Percentiles rank a stretch among this genome's conserved stretches.
These are phyloP conservation scores for Drosophila azteca DNA, from an alignment of 1,140 invertebrate genomes.

Conservation along the genomic window DNA sequence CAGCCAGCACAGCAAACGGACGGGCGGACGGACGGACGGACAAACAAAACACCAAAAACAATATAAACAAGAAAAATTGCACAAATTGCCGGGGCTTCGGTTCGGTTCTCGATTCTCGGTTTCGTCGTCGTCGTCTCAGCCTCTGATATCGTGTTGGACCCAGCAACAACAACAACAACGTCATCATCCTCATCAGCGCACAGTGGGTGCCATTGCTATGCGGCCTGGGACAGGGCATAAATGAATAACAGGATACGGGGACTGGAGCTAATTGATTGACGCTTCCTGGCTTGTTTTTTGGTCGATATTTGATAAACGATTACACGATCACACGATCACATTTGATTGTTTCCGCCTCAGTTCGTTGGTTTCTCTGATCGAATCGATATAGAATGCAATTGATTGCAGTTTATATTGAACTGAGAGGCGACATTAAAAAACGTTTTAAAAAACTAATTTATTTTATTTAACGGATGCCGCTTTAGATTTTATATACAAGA, in stretches of 20 bases:
- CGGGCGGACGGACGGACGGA: too few species aligned
- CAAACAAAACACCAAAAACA: slow-evolving; percentile 62
- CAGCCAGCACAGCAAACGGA: slow-evolving; percentile 16
- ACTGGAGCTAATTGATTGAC: slow-evolving; percentile 5
- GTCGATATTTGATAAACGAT: slow-evolving; percentile 9
- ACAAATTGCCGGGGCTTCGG: slow-evolving; percentile 73
- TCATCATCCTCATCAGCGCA: slow-evolving; percentile 46
- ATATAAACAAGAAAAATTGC: slow-evolving; percentile 80
- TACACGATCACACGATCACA: neutral
- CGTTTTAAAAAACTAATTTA: too few species aligned
- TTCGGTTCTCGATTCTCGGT: slow-evolving; percentile 28
- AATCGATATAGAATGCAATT: slow-evolving; percentile 3
- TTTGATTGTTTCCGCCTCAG: slow-evolving; percentile 28
- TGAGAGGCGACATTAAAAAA: neutral
- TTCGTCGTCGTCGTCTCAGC: slow-evolving; percentile 48
- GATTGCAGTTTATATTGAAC: slow-evolving; percentile 16
- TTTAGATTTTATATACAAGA: too few species aligned
- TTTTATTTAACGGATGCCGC: too few species aligned
- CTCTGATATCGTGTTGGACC: slow-evolving; percentile 39
- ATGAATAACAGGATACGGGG: neutral
- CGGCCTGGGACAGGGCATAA: neutral
- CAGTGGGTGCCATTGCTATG: slow-evolving; percentile 19
- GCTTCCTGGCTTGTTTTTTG: slow-evolving; percentile 9
- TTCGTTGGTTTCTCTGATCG: slow-evolving; percentile 28
- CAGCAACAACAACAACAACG: slow-evolving; percentile 39